Conservation (phyloP, 2,888 invertebrate species). For the Cheilosia grossa region DNA sequence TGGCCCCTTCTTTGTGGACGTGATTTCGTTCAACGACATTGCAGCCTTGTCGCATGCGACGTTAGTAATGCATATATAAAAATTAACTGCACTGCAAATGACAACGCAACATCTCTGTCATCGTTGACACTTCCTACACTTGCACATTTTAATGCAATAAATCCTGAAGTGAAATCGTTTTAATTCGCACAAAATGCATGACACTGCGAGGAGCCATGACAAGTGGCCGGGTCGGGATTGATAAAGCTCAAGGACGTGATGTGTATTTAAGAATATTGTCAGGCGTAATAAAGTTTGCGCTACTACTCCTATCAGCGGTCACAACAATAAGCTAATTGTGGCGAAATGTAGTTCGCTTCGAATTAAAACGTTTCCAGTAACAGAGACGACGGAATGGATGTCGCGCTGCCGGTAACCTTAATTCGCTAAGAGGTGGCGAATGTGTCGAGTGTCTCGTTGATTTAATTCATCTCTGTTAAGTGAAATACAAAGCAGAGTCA, state of each 20-base stretch:
- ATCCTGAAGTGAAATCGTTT: conserved; percentile 19
- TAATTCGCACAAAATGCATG: conserved; percentile 34
- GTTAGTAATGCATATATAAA: not conserved
- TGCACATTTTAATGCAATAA: not conserved
- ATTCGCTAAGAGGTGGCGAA: conserved; percentile 44
- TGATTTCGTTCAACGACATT: conserved; percentile 59
- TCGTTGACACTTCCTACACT: conserved; percentile 19
- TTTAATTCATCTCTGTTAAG: conserved; percentile 58
- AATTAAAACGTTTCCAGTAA: conserved; percentile 17
- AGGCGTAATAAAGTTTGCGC: not conserved
- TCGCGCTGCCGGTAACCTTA: conserved; percentile 31
- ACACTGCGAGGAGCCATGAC: conserved; percentile 20
- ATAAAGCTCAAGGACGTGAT: conserved; percentile 15
- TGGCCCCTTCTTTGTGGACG: conserved; percentile 34
- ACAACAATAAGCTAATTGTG: conserved; percentile 65
- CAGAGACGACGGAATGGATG: not conserved
- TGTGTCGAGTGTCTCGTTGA: conserved; percentile 70
- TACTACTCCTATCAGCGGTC: conserved; percentile 14
- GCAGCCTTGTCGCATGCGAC: conserved; percentile 30
- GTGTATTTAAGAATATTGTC: not conserved
- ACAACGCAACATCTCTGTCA: conserved; percentile 32
- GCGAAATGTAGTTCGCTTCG: conserved; percentile 19
- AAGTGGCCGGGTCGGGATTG: not conserved
- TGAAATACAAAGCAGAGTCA: conserved; percentile 40
- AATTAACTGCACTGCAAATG: not conserved